phyloP scores from a whole-genome alignment of 1,140 invertebrate genomes.

The Paraescarpia echinospica region DNA sequence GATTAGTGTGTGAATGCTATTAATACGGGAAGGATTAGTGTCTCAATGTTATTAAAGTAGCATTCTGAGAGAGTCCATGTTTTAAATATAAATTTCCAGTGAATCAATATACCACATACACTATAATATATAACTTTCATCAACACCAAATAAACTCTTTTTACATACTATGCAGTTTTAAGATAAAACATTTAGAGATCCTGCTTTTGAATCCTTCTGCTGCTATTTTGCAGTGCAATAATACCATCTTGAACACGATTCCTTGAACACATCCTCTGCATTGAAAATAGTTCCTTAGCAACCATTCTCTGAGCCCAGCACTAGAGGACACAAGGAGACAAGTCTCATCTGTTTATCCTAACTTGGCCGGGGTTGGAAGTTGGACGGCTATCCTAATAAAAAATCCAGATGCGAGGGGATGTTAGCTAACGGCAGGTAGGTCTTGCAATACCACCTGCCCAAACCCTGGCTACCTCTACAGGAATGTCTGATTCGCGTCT shows the following conservation, averaged over 20 bases:
- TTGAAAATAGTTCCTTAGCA: neutral
- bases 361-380: neutral
- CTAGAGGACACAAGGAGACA: neutral
- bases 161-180: too few species aligned
- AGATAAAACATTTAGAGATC: too few species aligned
- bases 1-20: too few species aligned
- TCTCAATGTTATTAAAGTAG: too few species aligned
- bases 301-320: neutral
- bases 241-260: neutral
- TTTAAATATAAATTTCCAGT: too few species aligned
- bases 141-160: too few species aligned
- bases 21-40: too few species aligned
- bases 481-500: neutral
- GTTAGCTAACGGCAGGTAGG: neutral
- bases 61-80: too few species aligned
- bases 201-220: too few species aligned
- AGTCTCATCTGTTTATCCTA: neutral
- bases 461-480: neutral
- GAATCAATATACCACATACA: too few species aligned
- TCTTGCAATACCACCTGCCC: neutral
- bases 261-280: neutral
- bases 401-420: neutral
- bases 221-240: neutral
- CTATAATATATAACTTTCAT: too few species aligned
- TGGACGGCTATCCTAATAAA: neutral